Conservation (phyloP, 2,113 vertebrate genomes). For the Ceuthmochares aereus region DNA sequence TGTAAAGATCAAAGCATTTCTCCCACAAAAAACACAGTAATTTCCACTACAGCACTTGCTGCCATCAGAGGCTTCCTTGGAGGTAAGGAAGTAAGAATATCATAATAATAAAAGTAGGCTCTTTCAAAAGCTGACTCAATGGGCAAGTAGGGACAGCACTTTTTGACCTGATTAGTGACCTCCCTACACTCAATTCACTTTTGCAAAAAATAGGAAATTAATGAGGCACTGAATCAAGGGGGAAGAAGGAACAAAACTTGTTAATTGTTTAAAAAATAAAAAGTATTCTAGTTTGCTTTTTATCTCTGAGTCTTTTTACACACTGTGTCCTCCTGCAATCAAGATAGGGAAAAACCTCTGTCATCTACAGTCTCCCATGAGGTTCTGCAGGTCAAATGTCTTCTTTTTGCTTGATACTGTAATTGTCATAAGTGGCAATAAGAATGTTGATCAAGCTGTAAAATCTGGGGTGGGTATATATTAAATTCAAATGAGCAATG, state of each 20-base stretch:
- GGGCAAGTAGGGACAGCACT: background rate
- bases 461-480: background rate
- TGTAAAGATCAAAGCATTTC: background rate
- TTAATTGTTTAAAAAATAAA: background rate
- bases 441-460: background rate
- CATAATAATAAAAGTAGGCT: background rate
- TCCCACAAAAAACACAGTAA: background rate
- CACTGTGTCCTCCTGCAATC: accelerated
- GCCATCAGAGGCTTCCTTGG: background rate
- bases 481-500: background rate
- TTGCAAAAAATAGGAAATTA: background rate
- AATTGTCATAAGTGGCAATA: background rate
- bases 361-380: background rate
- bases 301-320: background rate
- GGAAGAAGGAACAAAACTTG: background rate
- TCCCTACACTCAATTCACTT: background rate
- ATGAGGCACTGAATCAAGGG: background rate
- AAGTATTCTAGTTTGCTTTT: background rate
- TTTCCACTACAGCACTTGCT: background rate
- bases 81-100: background rate
- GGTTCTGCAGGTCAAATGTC: background rate
- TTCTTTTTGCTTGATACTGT: background rate
- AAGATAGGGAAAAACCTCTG: background rate
- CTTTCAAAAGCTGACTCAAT: background rate
- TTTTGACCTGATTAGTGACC: background rate